Percentiles rank a stretch among this genome's conserved stretches.
Conservation (phyloP, 1,140 invertebrate genomes). For the Diprion similis region DNA sequence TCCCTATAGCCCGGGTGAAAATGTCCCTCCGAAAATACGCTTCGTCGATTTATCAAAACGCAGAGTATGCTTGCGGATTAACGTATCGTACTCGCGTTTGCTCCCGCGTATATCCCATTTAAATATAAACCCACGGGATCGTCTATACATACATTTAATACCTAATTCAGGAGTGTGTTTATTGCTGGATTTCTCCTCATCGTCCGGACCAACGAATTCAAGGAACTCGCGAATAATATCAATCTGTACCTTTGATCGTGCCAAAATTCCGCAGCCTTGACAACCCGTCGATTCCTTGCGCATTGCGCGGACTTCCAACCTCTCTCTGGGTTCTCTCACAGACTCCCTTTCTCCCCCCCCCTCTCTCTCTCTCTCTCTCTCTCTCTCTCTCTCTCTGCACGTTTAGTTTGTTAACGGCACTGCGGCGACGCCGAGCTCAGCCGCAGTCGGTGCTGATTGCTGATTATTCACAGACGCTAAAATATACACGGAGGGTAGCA, state of each 20-base stretch:
- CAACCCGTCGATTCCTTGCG: no score
- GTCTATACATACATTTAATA: no score
- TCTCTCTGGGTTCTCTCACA: neutral
- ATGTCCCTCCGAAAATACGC: constrained; percentile 41
- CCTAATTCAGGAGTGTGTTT: no score
- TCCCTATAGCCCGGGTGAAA: no score
- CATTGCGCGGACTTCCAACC: no score
- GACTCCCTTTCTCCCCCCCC: constrained; percentile 23
- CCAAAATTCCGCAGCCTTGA: neutral
- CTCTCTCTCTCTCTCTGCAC: constrained; percentile 33
- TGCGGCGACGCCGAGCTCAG: constrained; percentile 29
- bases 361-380: constrained; percentile 24
- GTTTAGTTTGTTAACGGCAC: constrained; percentile 42
- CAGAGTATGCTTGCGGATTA: constrained; percentile 39
- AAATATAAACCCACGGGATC: neutral
- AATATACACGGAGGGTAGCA: constrained; percentile 35
- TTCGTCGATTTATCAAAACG: constrained; percentile 48
- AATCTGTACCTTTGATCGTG: neutral
- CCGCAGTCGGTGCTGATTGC: constrained; percentile 46
- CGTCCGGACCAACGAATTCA: no score
- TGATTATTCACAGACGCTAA: constrained; percentile 48
- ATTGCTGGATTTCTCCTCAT: no score
- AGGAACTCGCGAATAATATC: no score
- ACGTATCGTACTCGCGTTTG: constrained; percentile 25
- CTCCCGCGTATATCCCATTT: neutral